Conservation (phyloP, 2,888 invertebrate genomes). For the Thymelicus sylvestris region DNA sequence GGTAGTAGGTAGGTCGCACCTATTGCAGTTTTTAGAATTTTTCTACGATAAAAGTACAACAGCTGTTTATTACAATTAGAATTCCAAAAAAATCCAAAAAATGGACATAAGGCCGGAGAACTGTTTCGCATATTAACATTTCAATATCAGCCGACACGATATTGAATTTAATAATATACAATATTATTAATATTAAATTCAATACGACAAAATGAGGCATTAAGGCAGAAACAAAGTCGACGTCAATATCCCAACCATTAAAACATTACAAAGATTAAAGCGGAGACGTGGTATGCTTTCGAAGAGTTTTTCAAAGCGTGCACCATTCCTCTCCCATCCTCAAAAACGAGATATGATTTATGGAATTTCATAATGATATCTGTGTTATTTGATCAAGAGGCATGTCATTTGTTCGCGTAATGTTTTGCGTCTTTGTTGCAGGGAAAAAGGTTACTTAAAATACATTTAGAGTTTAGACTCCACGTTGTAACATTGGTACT, state of each 20-base stretch:
- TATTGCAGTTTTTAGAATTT: too few relatives aligned
- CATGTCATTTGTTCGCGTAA: constrained; percentile 12
- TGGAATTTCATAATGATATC: constrained; percentile 37
- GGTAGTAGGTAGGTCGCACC: too few relatives aligned
- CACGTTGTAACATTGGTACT: not conserved
- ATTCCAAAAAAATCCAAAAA: too few relatives aligned
- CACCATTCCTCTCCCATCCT: constrained; percentile 13
- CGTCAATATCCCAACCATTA: constrained; percentile 4
- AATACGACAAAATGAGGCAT: not conserved
- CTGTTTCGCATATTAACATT: too few relatives aligned
- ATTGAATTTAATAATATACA: not conserved
- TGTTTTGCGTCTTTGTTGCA: not conserved
- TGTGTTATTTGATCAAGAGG: constrained; percentile 27
- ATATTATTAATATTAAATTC: not conserved
- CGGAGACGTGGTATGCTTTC: constrained; percentile 11
- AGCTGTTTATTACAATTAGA: too few relatives aligned
- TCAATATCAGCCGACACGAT: too few relatives aligned
- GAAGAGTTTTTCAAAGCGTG: constrained; percentile 12
- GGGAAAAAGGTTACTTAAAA: not conserved
- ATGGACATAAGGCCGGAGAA: too few relatives aligned
- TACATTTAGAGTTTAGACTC: not conserved
- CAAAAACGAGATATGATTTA: constrained; percentile 35
- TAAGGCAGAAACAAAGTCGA: not conserved
- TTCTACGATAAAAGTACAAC: too few relatives aligned
- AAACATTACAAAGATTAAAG: constrained; percentile 19